Conservation (phyloP, 2,113 vertebrate genomes). For the Pachypanchax playfairii region DNA sequence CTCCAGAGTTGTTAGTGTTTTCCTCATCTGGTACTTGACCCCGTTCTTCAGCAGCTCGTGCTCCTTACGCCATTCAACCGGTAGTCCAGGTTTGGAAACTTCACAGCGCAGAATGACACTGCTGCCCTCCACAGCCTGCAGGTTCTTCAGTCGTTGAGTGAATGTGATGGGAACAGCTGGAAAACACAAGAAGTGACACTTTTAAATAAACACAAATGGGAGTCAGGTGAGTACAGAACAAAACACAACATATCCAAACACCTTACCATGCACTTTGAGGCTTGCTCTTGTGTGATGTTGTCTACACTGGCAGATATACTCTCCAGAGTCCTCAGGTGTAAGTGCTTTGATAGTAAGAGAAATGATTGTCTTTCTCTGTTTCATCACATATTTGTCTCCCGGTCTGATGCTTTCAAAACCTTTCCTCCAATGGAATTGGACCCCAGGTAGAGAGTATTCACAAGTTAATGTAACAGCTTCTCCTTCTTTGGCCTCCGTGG, state of each 20-base stretch:
- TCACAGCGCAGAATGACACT: conserved; percentile 84
- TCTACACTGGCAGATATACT: conserved; percentile 86
- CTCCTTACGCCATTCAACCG: conserved; percentile 85
- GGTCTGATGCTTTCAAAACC: conserved; percentile 73
- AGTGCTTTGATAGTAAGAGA: conserved; percentile 83
- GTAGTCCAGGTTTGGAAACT: conserved; percentile 81
- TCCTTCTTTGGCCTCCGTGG: conserved; percentile 75
- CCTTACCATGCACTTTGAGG: conserved; percentile 84
- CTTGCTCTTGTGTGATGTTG: conserved; percentile 83
- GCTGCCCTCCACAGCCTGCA: conserved; percentile 85
- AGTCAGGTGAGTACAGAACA: no score
- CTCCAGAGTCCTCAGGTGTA: conserved; percentile 83
- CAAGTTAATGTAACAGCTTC: conserved; percentile 72
- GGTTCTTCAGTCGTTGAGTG: conserved; percentile 81
- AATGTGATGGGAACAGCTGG: conserved; percentile 84
- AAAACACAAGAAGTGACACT: conserved; percentile 14
- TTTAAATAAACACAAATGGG: neutral
- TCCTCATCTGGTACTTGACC: conserved; percentile 81
- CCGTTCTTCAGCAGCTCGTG: conserved; percentile 77
- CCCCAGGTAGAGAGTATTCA: conserved; percentile 79
- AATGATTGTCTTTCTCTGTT: conserved; percentile 75
- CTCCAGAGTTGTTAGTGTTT: conserved; percentile 75
- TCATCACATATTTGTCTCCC: conserved; percentile 85
- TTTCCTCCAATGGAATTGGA: conserved; percentile 76
- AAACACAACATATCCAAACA: neutral